Evolutionary conservation across 2,888 invertebrate genomes (phyloP).

Genomic region (Thyatira batis): DNA sequence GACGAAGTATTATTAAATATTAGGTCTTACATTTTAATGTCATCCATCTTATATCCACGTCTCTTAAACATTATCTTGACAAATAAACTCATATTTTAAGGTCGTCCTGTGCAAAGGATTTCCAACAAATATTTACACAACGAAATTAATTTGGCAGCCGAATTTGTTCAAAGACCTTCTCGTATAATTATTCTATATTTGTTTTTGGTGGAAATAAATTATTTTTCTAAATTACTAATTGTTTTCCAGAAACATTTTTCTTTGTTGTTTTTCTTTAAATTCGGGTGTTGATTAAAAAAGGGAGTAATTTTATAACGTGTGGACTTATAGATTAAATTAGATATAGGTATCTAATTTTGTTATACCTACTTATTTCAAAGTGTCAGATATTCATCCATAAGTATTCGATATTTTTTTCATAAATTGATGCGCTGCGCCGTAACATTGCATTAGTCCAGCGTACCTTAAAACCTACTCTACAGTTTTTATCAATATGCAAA

Average conservation of each 20-base stretch:
- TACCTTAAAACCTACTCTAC: too few relatives aligned
- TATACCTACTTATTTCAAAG: too few relatives aligned
- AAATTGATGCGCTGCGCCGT: too few relatives aligned
- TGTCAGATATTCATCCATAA: too few relatives aligned
- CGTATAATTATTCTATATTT: slow-evolving; percentile 1
- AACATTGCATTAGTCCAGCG: too few relatives aligned
- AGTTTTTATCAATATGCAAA: too few relatives aligned
- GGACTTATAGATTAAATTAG: neutral
- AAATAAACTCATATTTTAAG: slow-evolving; percentile 1
- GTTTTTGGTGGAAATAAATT: neutral
- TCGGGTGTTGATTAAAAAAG: neutral
- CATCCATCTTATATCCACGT: neutral
- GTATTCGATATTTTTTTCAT: too few relatives aligned
- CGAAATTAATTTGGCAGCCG: slow-evolving; percentile 3
- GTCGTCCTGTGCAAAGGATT: neutral
- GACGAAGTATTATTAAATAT: too few relatives aligned
- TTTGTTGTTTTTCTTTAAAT: neutral
- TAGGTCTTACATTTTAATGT: too few relatives aligned
- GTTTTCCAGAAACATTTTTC: neutral
- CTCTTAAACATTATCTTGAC: neutral
- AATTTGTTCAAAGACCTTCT: neutral
- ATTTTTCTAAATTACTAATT: neutral
- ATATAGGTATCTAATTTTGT: too few relatives aligned
- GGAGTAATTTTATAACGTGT: neutral
- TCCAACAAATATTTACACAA: slow-evolving; percentile 1